Evolutionary conservation across 37 sponge, comb jelly and placozoan species (phyloP), one percentile per base, ranked within the genome.

Genomic region (Halisarca cf. caerulea): DNA sequence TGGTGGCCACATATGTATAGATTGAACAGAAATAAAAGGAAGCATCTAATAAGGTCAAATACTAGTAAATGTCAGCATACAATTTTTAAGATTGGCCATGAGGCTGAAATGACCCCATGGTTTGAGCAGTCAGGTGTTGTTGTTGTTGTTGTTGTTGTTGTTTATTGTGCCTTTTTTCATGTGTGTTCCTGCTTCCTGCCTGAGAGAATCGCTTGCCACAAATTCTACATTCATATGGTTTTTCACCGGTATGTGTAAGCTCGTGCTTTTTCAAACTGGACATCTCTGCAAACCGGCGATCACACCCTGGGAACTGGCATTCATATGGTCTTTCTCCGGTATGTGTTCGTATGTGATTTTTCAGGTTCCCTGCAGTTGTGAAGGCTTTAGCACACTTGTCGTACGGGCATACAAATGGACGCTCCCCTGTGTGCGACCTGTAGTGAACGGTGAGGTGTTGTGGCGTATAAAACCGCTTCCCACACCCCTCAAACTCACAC

Each of bases 331-430:
- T 83, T 78, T 93, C 94, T 44, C 94, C 94, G 25, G 94, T 93
- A 83, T 93, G 94, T 53, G 94, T 93, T 11, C 94, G 61, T n/a
- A 93, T 93, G 83, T 93, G 94, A 85, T 93, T 93, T 78, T 93
- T 93, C 32, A 93, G 58, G 35, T 93, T 93, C 2, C 94, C 94
- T 35, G 94, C 94, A 17, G 94, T 93, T 7, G 94, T 93, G 83
- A 93, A 93, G 23, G 94, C 94, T 61, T 93, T 93, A 61, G 53
- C 21, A 60, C 94, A 93, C 27, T 93, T 90, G 0, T 86, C 35
- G 43, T 89, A 93, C 5, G 94, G 94, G 51, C 94, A 93, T 2
- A 90, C 90, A 30, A 87, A 93, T 0, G 94, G 94, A 27, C 94
- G 51, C 57, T 93, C 94, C 11, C 94, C 94, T 23, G 94, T 93